A percentile compares a stretch with the other conserved stretches of the same genome.
Evolutionary conservation across 1,140 invertebrate species (phyloP).

Genomic region (Brachionus rotundiformis): DNA sequence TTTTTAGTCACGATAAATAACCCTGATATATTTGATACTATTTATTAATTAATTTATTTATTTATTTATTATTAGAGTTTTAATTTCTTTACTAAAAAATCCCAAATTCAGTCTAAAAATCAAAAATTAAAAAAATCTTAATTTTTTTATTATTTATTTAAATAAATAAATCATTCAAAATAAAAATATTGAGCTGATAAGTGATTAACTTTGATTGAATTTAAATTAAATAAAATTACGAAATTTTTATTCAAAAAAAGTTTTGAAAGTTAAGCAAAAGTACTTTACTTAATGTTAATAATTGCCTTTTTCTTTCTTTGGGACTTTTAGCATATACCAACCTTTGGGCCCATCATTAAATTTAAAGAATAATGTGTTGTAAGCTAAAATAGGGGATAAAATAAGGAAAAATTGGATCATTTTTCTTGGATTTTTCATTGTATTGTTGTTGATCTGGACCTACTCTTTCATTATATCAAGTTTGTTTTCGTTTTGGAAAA

Average conservation of each 20-base stretch:
- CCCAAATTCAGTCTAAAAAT: background rate
- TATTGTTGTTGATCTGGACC: background rate
- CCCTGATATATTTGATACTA: background rate
- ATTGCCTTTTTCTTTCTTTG: too few species aligned
- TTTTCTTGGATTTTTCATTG: background rate
- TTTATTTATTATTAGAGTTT: background rate
- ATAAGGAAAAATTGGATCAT: too few species aligned
- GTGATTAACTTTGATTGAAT: too few species aligned
- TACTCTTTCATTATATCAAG: background rate
- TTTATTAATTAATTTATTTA: constrained; percentile 6
- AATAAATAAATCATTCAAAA: background rate
- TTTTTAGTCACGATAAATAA: constrained; percentile 20
- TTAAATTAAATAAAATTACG: too few species aligned
- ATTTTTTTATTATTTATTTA: background rate
- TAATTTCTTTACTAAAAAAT: background rate
- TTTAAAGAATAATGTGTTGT: too few species aligned
- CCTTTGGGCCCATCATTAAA: too few species aligned
- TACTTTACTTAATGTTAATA: too few species aligned
- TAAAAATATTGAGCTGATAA: too few species aligned
- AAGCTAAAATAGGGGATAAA: too few species aligned
- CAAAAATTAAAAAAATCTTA: background rate
- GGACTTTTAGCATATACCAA: too few species aligned
- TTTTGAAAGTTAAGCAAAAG: too few species aligned
- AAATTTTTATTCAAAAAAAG: too few species aligned
- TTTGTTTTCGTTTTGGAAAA: background rate